Base-by-base conservation (phyloP, 2,888 invertebrate genomes). In the Sinhomidia bicolor region DNA sequence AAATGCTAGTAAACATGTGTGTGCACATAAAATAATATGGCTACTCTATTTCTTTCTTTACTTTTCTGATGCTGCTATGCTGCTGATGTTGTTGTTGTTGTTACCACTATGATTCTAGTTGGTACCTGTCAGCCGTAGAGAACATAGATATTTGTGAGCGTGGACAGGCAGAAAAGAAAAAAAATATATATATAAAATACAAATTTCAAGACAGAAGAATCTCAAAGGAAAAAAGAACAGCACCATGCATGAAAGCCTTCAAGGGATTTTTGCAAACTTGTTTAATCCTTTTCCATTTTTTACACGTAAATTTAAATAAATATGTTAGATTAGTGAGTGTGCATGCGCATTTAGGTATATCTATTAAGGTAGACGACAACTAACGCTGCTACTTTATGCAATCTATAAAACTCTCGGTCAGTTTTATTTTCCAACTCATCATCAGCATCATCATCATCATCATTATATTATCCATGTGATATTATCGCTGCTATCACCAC, bases 221-320 rank as follows among this genome's bases (percentile, higher is more conserved):
- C 14, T 41, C n/a, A 36, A 10, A 44, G n/a, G 65, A 47, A 68
- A n/a, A 68, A 87, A 26, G 23, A 76, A 7, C 68, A 71, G 41
- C 41, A 51, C 10, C 44, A 54, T 60, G 81, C 82, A 81, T 82
- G 87, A 76, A 82, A 85, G 81, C 85, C 89, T 85, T 89, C 47
- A 85, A 89, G 85, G 89, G 89, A 81, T 85, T 89, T 84, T 89
- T 68, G 84, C 85, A 85, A 89, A 89, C 89, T 89, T 85, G 89
- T 89, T 89, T 89, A 84, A 89, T 85, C 84, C 81, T 81, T 71
- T 47, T 65, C 36, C 57, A 60, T 60, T 79, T 78, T 47, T 79
- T 79, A 60, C 76, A 51, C 76, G 47, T 51, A 51, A 47, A 51
- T 79, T 60, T 60, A 79, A 79, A 79, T 79, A 57, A 79, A 79